Evolutionary conservation across 2,113 vertebrate genomes (phyloP).

Genomic region (Pteronura brasiliensis): DNA sequence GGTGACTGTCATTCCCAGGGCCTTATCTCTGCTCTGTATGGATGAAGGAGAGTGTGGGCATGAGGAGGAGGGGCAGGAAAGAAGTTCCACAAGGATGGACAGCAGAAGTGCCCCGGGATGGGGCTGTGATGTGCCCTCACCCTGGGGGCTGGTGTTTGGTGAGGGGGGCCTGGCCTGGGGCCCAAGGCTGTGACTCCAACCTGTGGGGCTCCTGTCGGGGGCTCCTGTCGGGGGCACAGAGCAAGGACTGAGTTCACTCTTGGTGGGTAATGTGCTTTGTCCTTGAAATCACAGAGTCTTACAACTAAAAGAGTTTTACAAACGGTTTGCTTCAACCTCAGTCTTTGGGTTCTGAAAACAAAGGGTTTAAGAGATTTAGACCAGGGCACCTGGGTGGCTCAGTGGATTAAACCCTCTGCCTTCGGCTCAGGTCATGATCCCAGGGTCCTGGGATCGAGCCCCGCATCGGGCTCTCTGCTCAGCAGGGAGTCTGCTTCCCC

Average conservation of each 20-base stretch:
- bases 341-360: background rate
- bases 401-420: too few relatives aligned
- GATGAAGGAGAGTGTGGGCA: fast-evolving
- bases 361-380: background rate
- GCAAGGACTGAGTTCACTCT: fast-evolving
- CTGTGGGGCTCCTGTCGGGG: fast-evolving
- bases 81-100: background rate
- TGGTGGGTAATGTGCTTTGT: background rate
- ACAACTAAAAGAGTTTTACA: background rate
- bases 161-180: background rate
- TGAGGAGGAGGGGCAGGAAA: background rate
- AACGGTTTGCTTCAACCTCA: background rate
- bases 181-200: too few relatives aligned
- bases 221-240: background rate
- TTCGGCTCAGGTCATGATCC: too few relatives aligned
- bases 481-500: too few relatives aligned
- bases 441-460: too few relatives aligned
- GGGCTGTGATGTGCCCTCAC: fast-evolving
- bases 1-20: background rate
- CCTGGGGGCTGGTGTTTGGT: background rate
- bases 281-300: background rate
- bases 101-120: background rate
- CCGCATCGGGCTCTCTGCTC: too few relatives aligned
- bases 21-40: background rate
- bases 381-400: too few relatives aligned